These are phyloP conservation scores for Parnassius smintheus DNA, from an alignment of 2,888 invertebrate genomes.

Conservation along the genomic window DNA sequence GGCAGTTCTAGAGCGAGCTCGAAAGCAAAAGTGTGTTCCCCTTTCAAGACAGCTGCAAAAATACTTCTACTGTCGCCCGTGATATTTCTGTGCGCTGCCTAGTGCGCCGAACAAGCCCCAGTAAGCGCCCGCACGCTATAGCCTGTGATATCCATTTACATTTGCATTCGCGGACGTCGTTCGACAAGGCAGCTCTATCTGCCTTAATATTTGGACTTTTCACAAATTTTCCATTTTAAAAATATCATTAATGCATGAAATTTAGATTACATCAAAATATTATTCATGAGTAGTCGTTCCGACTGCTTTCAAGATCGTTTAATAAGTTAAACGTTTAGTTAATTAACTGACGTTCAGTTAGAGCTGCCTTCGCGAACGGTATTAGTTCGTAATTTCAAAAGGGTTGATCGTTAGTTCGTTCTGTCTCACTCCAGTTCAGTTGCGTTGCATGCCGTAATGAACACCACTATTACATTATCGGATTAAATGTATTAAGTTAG, in stretches of 20 bases:
- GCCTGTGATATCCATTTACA: conserved; percentile 54
- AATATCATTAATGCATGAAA: no score
- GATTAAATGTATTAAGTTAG: conserved; percentile 5
- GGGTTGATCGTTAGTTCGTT: conserved; percentile 77
- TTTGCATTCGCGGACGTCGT: conserved; percentile 40
- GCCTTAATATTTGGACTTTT: neutral
- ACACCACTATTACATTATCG: conserved; percentile 29
- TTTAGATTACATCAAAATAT: no score
- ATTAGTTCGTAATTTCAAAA: conserved; percentile 73
- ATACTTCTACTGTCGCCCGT: conserved; percentile 87
- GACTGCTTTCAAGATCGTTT: no score
- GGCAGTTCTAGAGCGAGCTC: conserved; percentile 80
- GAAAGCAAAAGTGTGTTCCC: conserved; percentile 86
- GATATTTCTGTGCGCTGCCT: conserved; percentile 89
- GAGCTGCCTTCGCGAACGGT: conserved; percentile 54
- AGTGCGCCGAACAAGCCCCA: conserved; percentile 54
- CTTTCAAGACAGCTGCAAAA: conserved; percentile 89
- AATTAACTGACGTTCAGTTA: conserved; percentile 5
- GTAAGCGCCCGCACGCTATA: conserved; percentile 75
- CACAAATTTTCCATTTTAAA: no score
- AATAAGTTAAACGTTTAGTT: no score
- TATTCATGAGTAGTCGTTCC: no score
- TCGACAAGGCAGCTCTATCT: conserved; percentile 43
- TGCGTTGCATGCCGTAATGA: conserved; percentile 60
- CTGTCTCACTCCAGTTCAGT: conserved; percentile 60